A percentile compares a stretch with the other conserved stretches of the same genome.
phyloP scores from a whole-genome alignment of 2,888 invertebrate species.

The Eilema griseolum region DNA sequence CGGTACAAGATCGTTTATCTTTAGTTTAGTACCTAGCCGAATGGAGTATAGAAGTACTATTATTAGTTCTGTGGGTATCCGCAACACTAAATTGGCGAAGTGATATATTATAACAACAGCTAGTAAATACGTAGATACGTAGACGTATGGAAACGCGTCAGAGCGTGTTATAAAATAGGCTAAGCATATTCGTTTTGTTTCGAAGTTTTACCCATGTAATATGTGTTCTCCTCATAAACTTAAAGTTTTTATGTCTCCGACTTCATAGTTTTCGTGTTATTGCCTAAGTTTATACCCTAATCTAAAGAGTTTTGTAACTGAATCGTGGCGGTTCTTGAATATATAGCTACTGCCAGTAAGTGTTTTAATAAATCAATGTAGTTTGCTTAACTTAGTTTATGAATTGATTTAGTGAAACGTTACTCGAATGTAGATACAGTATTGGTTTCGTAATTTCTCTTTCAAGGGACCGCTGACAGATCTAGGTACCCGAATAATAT shows the following conservation, averaged over 20 bases:
- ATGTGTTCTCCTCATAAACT: neutral
- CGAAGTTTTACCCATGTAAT: constrained; percentile 1
- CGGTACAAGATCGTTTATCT: too few species aligned
- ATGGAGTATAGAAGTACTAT: too few species aligned
- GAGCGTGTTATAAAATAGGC: neutral
- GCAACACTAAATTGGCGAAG: too few species aligned
- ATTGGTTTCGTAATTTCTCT: neutral
- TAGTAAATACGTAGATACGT: neutral
- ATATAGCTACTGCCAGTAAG: constrained; percentile 3
- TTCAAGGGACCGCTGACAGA: neutral
- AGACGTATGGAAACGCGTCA: neutral
- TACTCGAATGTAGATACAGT: neutral
- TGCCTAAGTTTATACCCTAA: constrained; percentile 8
- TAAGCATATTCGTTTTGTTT: constrained; percentile 1
- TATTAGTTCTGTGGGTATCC: too few species aligned
- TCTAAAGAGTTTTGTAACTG: constrained; percentile 9
- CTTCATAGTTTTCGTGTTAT: constrained; percentile 15
- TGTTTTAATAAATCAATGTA: constrained; percentile 13
- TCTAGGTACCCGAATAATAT: neutral
- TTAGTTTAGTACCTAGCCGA: too few species aligned
- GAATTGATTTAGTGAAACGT: constrained; percentile 9
- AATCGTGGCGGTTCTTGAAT: constrained; percentile 6
- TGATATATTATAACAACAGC: neutral
- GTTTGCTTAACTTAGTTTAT: neutral
- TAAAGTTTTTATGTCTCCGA: constrained; percentile 11